A percentile compares a stretch with the other conserved stretches of the same genome.
Conservation (phyloP, 2,113 vertebrate genomes). For the Aviceda subcristata region DNA sequence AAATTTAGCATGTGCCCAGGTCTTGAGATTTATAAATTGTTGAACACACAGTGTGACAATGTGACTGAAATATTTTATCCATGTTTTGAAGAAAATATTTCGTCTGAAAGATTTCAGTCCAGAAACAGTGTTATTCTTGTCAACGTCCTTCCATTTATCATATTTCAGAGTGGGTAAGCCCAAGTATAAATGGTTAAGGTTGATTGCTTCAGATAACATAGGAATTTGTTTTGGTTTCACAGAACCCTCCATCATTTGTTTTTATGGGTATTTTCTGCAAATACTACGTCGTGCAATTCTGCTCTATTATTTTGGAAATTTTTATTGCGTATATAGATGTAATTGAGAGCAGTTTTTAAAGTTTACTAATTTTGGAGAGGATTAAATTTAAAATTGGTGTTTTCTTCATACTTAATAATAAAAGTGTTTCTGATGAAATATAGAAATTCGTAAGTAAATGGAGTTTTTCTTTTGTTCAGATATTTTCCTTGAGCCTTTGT, state of each 20-base stretch:
- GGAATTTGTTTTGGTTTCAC: not conserved
- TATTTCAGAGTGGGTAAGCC: not conserved
- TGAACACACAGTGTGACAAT: not conserved
- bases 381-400: not conserved
- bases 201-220: not conserved
- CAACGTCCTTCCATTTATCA: not conserved
- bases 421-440: not conserved
- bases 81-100: not conserved
- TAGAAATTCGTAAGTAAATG: not conserved
- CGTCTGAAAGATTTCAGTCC: not conserved
- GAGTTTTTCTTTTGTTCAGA: not conserved
- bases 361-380: not conserved
- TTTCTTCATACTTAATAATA: not conserved
- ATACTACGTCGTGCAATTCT: not conserved
- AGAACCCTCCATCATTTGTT: not conserved
- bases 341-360: not conserved
- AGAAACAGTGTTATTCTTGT: not conserved
- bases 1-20: not conserved
- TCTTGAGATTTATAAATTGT: not conserved
- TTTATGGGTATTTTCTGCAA: not conserved
- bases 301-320: not conserved
- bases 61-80: not conserved
- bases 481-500: not conserved
- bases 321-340: not conserved
- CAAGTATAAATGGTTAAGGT: not conserved